Conservation (phyloP, 2,113 vertebrate genomes). For the Megaptera novaeangliae region DNA sequence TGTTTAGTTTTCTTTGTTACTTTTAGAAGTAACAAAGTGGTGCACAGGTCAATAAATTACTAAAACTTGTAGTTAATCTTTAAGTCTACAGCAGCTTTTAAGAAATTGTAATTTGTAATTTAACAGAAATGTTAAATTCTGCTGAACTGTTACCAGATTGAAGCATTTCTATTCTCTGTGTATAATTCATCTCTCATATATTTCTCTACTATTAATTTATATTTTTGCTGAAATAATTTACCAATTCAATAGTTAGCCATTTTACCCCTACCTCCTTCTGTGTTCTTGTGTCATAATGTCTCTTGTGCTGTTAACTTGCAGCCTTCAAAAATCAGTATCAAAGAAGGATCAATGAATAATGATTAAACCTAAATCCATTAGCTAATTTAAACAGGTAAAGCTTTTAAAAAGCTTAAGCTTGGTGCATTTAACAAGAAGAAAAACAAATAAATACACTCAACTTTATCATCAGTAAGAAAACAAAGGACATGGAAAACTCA, state of each 20-base stretch:
- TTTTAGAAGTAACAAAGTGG: constrained; percentile 11
- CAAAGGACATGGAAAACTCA: not conserved
- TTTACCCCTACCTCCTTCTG: not conserved
- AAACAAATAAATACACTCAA: not conserved
- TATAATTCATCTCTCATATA: not conserved
- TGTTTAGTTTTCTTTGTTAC: constrained; percentile 8
- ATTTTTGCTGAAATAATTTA: constrained; percentile 28
- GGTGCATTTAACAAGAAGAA: not conserved
- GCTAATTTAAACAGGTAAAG: not conserved
- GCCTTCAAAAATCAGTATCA: not conserved
- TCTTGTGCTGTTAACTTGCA: not conserved
- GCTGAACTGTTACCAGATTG: not conserved
- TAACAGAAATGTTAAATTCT: not conserved
- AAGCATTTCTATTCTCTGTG: not conserved
- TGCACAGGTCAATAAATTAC: not conserved
- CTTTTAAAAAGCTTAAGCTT: not conserved
- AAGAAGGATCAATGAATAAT: not conserved
- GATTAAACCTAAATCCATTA: not conserved
- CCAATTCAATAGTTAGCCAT: not conserved
- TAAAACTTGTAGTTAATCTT: constrained; percentile 26
- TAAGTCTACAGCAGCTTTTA: not conserved
- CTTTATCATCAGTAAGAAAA: not conserved
- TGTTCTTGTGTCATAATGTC: not conserved
- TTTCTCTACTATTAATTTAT: constrained; percentile 5
- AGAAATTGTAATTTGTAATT: constrained; percentile 9